A percentile compares a stretch with the other conserved stretches of the same genome.
These are phyloP conservation scores for Pyxicephalus adspersus DNA, from an alignment of 2,113 vertebrate species.

Conservation along the genomic window DNA sequence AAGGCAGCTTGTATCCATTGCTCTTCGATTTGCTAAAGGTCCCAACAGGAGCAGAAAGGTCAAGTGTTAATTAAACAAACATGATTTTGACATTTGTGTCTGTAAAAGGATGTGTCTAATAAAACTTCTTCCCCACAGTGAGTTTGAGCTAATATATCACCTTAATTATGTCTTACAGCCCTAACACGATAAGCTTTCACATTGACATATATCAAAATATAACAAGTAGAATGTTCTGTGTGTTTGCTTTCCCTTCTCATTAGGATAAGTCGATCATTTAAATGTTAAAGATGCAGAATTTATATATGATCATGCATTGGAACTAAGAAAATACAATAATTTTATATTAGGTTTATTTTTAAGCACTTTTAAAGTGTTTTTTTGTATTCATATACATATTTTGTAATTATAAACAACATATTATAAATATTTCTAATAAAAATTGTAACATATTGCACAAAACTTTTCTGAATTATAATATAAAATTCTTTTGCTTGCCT, in stretches of 20 bases:
- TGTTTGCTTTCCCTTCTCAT: neutral
- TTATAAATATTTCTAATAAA: no score
- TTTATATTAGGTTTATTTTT: no score
- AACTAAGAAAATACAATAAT: no score
- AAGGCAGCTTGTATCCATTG: constrained; percentile 22
- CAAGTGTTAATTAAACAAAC: constrained; percentile 57
- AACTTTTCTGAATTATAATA: no score
- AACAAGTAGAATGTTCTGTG: neutral
- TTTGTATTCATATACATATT: no score
- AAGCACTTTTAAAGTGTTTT: no score
- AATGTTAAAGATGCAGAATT: neutral
- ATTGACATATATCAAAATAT: neutral
- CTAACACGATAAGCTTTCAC: constrained; percentile 24
- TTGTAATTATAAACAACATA: no score
- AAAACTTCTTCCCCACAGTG: constrained; percentile 51
- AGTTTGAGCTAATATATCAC: constrained; percentile 29
- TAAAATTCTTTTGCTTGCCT: no score
- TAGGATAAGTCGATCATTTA: neutral
- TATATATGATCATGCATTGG: neutral
- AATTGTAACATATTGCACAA: no score
- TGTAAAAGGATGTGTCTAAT: constrained; percentile 50
- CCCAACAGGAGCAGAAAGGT: constrained; percentile 51
- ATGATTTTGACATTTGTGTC: constrained; percentile 57
- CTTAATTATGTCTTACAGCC: constrained; percentile 21
- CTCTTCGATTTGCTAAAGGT: constrained; percentile 51